Percentiles rank a stretch among this genome's conserved stretches.
phyloP scores from a whole-genome alignment of 2,113 vertebrate species.

The Isichthys henryi region DNA sequence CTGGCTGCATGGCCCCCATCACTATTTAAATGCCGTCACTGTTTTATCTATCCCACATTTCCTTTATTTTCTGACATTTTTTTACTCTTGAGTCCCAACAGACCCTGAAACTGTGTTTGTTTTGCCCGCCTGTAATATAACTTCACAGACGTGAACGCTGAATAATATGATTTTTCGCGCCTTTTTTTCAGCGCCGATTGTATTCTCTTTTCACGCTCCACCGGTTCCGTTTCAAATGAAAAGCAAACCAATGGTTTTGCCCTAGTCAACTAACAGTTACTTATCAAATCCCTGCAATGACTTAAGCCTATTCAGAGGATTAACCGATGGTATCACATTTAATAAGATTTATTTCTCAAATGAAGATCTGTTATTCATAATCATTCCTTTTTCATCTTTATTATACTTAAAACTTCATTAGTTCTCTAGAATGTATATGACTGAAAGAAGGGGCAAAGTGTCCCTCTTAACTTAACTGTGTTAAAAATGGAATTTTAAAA shows the following conservation, averaged over 20 bases:
- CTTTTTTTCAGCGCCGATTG: not conserved
- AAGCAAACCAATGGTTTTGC: not conserved
- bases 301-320: not conserved
- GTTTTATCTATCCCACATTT: not conserved
- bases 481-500: not conserved
- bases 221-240: slow-evolving; percentile 1
- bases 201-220: not conserved
- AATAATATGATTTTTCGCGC: slow-evolving; percentile 6
- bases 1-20: not conserved
- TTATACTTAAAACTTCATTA: not conserved
- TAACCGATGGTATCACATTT: slow-evolving; percentile 10
- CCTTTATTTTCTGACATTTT: not conserved
- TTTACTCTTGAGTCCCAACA: not conserved
- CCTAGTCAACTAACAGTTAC: slow-evolving; percentile 12
- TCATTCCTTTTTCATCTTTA: not conserved
- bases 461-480: not conserved
- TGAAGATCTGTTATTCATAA: not conserved
- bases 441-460: not conserved
- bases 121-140: slow-evolving; percentile 12
- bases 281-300: not conserved
- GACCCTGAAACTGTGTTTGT: slow-evolving; percentile 12
- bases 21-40: slow-evolving; percentile 8
- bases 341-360: slow-evolving; percentile 8
- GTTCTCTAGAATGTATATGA: not conserved
- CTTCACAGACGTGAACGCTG: slow-evolving; percentile 1